These are phyloP conservation scores for Hypsopygia costalis DNA, from an alignment of 2,888 invertebrate species.

Conservation along the genomic window DNA sequence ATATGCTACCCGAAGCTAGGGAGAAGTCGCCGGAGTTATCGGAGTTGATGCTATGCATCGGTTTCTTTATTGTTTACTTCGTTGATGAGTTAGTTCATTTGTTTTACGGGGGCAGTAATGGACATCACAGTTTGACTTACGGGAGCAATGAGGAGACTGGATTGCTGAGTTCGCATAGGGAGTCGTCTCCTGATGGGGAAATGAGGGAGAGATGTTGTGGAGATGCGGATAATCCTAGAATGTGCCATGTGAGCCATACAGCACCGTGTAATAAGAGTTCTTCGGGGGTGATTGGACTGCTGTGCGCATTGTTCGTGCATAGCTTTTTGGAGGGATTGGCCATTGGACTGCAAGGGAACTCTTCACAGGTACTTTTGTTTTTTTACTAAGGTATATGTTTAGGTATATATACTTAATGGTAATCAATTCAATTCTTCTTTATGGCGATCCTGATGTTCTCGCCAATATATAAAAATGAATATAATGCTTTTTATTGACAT, in stretches of 20 bases:
- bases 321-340: conserved; percentile 90
- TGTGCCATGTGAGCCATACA: conserved; percentile 84
- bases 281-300: conserved; percentile 83
- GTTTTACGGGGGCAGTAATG: conserved; percentile 68
- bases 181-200: conserved; percentile 40
- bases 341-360: conserved; percentile 86
- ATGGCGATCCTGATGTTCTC: no score
- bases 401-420: no score
- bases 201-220: conserved; percentile 50
- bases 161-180: conserved; percentile 29
- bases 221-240: conserved; percentile 54
- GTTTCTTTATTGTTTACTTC: conserved; percentile 86
- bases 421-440: no score
- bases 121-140: conserved; percentile 27
- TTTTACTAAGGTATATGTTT: no score
- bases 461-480: no score
- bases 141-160: conserved; percentile 48
- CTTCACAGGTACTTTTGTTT: conserved; percentile 75
- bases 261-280: conserved; percentile 83
- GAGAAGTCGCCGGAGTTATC: conserved; percentile 79
- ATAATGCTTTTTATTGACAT: no score
- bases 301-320: conserved; percentile 88
- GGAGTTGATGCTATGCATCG: conserved; percentile 83
- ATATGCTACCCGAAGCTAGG: conserved; percentile 90
- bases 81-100: conserved; percentile 87